These are phyloP conservation scores for Bacillus rossius DNA, from an alignment of 1,140 invertebrate species.

Conservation along the genomic window DNA sequence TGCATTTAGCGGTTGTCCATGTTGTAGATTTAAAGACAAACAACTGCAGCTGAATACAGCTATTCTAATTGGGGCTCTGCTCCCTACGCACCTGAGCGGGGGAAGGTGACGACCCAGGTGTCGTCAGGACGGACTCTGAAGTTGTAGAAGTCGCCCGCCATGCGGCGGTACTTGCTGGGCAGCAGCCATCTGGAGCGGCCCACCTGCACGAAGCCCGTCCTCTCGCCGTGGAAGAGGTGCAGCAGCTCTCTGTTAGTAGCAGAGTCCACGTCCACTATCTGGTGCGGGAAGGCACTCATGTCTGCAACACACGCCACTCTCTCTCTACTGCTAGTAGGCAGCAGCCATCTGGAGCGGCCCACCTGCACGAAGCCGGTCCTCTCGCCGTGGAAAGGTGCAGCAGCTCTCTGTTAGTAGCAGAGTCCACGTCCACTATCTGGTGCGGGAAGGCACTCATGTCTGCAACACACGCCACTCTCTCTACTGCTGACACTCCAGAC, in stretches of 20 bases:
- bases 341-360: slow-evolving; percentile 65
- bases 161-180: slow-evolving; percentile 53
- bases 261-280: slow-evolving; percentile 38
- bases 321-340: too few species aligned
- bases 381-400: slow-evolving; percentile 56
- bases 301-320: too few species aligned
- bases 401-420: slow-evolving; percentile 42
- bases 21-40: too few species aligned
- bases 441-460: not conserved
- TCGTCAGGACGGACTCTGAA: slow-evolving; percentile 59
- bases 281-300: not conserved
- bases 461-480: too few species aligned
- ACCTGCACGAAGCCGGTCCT: slow-evolving; percentile 63
- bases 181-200: not conserved
- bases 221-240: slow-evolving; percentile 22
- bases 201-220: too few species aligned
- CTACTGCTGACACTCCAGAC: too few species aligned
- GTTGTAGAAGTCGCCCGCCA: slow-evolving; percentile 61
- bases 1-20: too few species aligned
- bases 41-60: too few species aligned
- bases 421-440: slow-evolving; percentile 37
- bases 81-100: slow-evolving; percentile 75
- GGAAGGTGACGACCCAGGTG: slow-evolving; percentile 67
- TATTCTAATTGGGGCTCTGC: too few species aligned
- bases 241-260: slow-evolving; percentile 44